Percentiles rank a stretch among this genome's conserved stretches.
phyloP scores from a whole-genome alignment of 2,888 invertebrate species.

The Philhelius pedissequus region DNA sequence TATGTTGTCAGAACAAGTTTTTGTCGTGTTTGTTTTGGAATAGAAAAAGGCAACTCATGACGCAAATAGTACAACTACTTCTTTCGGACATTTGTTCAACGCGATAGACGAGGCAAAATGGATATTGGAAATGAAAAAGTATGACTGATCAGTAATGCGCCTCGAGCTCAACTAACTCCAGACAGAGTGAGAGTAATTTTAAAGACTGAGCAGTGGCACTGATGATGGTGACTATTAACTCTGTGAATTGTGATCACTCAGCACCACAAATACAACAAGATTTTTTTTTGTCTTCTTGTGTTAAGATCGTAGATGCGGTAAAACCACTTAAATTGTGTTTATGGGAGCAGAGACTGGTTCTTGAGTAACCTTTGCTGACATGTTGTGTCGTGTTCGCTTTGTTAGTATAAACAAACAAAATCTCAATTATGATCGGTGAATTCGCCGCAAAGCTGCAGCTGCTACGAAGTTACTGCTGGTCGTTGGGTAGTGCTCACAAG shows the following conservation, averaged over 20 bases:
- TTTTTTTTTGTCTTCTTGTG: conserved; percentile 12
- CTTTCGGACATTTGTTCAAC: neutral
- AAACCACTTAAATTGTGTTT: conserved; percentile 36
- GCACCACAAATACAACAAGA: conserved; percentile 18
- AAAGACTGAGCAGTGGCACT: too few species aligned
- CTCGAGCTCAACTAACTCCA: conserved; percentile 47
- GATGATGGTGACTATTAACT: neutral
- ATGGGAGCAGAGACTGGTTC: conserved; percentile 47
- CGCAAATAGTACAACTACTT: neutral
- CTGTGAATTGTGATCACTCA: conserved; percentile 9
- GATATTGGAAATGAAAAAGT: neutral
- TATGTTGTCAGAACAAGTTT: conserved; percentile 44
- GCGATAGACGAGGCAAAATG: neutral
- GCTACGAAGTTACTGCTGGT: neutral
- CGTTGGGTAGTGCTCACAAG: too few species aligned
- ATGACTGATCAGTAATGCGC: conserved; percentile 37
- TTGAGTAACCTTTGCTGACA: conserved; percentile 42
- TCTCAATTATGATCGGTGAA: neutral
- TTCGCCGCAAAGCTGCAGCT: conserved; percentile 34
- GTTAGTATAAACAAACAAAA: conserved; percentile 44
- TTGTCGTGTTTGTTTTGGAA: conserved; percentile 15
- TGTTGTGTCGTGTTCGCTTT: neutral
- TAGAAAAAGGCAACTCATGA: conserved; percentile 9
- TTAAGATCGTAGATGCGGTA: conserved; percentile 15
- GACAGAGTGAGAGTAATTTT: conserved; percentile 43